Conservation (phyloP, 1,140 invertebrate genomes). For the Chironomus striatipennis region DNA sequence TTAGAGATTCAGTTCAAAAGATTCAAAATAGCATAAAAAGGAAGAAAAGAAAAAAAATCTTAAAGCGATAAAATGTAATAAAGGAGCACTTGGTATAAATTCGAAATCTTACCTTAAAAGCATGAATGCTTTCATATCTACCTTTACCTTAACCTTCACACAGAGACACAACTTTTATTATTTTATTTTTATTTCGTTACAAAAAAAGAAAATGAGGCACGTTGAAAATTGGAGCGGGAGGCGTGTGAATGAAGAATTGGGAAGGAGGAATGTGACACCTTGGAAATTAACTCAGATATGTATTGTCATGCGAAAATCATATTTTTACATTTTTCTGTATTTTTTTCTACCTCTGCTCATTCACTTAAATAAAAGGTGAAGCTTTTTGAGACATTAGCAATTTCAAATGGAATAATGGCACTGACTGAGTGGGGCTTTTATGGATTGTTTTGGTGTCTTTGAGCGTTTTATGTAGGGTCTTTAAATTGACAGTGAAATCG, state of each 20-base stretch:
- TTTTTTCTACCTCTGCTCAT: neutral
- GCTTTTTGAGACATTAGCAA: neutral
- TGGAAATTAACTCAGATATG: constrained; percentile 15
- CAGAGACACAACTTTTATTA: constrained; percentile 3
- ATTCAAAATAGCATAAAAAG: constrained; percentile 7
- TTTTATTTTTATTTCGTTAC: neutral
- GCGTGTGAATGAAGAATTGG: neutral
- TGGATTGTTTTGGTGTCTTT: no score
- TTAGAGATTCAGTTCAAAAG: neutral
- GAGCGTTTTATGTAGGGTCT: no score
- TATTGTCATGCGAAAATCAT: constrained; percentile 17
- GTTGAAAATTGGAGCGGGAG: no score
- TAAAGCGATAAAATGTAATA: constrained; percentile 21
- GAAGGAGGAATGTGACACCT: neutral
- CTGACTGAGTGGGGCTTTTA: no score
- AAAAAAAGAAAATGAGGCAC: no score
- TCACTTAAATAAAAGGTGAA: neutral
- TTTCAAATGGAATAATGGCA: no score
- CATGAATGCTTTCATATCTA: neutral
- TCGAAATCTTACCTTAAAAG: neutral
- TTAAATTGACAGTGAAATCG: no score
- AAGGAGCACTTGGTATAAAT: constrained; percentile 16
- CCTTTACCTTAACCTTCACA: neutral
- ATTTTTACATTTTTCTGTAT: neutral
- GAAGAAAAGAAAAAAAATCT: neutral